phyloP scores from a whole-genome alignment of 1,140 invertebrate genomes.

The Dufourea novaeangliae region DNA sequence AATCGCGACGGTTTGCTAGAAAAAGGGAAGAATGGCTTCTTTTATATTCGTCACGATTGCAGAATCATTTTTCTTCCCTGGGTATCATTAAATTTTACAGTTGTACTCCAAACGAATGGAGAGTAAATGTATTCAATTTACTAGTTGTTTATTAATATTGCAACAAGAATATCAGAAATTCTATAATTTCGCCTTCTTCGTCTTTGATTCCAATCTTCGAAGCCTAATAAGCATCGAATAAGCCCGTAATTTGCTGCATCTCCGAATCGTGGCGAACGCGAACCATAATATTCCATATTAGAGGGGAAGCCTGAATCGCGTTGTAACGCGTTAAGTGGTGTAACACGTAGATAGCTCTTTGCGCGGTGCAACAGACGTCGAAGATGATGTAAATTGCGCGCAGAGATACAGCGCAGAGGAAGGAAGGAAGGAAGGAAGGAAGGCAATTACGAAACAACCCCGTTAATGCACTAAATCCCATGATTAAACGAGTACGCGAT shows the following conservation, averaged over 20 bases:
- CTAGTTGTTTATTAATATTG: no score
- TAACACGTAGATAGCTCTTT: constrained; percentile 4
- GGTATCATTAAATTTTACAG: no score
- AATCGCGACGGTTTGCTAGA: background rate
- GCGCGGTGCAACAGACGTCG: background rate
- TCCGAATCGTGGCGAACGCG: background rate
- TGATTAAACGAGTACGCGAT: constrained; percentile 22
- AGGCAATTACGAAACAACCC: constrained; percentile 22
- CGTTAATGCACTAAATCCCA: constrained; percentile 11
- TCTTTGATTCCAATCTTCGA: no score
- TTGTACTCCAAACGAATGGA: no score
- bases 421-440: constrained; percentile 23
- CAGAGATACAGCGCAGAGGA: constrained; percentile 3
- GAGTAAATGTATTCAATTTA: no score
- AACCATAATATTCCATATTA: background rate
- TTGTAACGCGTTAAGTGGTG: background rate
- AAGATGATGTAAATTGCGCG: constrained; percentile 14
- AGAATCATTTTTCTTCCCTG: background rate
- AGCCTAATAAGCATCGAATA: background rate
- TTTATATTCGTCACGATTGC: background rate
- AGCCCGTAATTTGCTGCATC: background rate
- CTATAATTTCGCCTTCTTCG: no score
- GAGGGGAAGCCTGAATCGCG: background rate
- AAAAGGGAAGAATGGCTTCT: background rate
- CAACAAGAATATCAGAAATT: no score